Percentiles rank a stretch among this genome's conserved stretches.
Evolutionary conservation across 1,140 invertebrate genomes (phyloP).

Genomic region (Drosophila nigromelanica): DNA sequence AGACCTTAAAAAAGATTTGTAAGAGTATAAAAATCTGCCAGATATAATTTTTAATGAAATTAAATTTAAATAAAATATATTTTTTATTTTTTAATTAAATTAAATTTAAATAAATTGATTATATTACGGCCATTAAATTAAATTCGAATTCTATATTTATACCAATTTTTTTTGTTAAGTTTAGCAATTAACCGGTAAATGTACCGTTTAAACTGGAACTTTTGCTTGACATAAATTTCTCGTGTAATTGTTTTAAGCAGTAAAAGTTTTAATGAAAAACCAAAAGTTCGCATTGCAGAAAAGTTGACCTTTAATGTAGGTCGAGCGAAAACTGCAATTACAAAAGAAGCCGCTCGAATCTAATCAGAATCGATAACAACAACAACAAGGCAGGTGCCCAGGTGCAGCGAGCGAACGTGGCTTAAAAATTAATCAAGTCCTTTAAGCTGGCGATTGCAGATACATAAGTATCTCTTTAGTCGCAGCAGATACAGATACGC

Average conservation of each 20-base stretch:
- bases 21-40: no score
- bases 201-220: slow-evolving; percentile 17
- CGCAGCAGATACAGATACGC: neutral
- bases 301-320: slow-evolving; percentile 16
- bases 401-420: slow-evolving; percentile 18
- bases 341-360: slow-evolving; percentile 28
- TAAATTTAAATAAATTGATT: neutral
- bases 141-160: neutral
- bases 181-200: slow-evolving; percentile 1
- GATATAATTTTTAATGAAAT: no score
- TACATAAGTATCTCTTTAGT: slow-evolving; percentile 29
- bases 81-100: no score
- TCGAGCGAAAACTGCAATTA: slow-evolving; percentile 2
- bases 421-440: slow-evolving; percentile 57
- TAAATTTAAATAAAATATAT: no score
- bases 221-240: slow-evolving; percentile 26
- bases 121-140: neutral
- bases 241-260: slow-evolving; percentile 30
- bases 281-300: slow-evolving; percentile 27
- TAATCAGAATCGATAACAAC: slow-evolving; percentile 51
- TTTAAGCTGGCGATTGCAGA: slow-evolving; percentile 11
- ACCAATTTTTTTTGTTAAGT: no score
- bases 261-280: slow-evolving; percentile 68
- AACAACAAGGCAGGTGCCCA: slow-evolving; percentile 23
- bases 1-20: no score